phyloP scores from a whole-genome alignment of 2,113 vertebrate genomes.

The Podarcis raffonei region DNA sequence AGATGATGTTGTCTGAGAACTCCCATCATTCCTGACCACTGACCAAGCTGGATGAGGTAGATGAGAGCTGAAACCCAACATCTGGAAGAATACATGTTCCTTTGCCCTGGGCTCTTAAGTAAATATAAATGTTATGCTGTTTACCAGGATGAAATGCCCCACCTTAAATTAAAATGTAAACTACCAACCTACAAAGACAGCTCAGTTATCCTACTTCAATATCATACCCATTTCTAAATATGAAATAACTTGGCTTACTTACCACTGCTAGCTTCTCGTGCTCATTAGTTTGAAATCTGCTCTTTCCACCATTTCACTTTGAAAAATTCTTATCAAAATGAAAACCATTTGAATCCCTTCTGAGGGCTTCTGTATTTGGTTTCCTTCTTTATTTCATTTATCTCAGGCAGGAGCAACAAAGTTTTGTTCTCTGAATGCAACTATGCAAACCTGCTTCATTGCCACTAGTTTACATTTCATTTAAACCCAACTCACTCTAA shows the following conservation, averaged over 20 bases:
- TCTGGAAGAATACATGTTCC: too few relatives aligned
- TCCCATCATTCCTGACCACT: too few relatives aligned
- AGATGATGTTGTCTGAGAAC: rapidly evolving
- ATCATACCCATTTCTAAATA: background rate
- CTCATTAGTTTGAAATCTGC: background rate
- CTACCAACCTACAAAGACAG: background rate
- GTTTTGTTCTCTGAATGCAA: too few relatives aligned
- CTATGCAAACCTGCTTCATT: too few relatives aligned
- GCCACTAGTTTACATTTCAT: too few relatives aligned
- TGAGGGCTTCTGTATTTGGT: background rate
- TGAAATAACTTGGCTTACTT: background rate
- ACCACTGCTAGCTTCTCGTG: background rate
- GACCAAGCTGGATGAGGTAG: too few relatives aligned
- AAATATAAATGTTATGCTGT: background rate
- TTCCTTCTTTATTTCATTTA: background rate
- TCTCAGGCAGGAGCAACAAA: background rate
- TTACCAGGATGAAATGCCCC: background rate
- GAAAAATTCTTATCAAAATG: background rate
- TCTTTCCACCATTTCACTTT: background rate
- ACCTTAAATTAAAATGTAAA: background rate
- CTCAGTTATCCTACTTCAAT: background rate
- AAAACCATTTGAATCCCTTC: background rate
- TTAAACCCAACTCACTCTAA: background rate
- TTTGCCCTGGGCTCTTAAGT: background rate
- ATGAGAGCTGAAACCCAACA: too few relatives aligned